Percentiles rank a stretch among this genome's conserved stretches.
phyloP scores from a whole-genome alignment of 2,888 invertebrate species.

The Leptopilina myrica region DNA sequence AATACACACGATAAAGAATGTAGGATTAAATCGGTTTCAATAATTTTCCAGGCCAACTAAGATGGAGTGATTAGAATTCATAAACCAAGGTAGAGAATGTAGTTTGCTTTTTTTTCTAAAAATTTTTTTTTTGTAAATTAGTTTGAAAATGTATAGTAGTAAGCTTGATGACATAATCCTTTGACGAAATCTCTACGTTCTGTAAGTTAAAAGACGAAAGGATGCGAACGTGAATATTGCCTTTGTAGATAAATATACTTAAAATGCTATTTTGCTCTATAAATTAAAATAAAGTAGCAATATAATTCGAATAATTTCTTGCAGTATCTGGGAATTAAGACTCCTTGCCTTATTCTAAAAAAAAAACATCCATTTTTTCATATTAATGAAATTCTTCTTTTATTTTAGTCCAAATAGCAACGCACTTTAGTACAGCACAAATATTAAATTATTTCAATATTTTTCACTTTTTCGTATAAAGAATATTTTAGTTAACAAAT shows the following conservation, averaged over 20 bases:
- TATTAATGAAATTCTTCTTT: neutral
- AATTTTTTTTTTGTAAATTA: conserved; percentile 61
- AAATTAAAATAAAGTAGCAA: neutral
- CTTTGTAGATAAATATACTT: conserved; percentile 20
- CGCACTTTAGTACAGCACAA: too few relatives aligned
- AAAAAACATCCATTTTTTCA: neutral
- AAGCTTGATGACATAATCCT: conserved; percentile 51
- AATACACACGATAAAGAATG: neutral
- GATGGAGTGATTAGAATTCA: conserved; percentile 73
- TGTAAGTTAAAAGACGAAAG: neutral
- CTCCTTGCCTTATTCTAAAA: neutral
- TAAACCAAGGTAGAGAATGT: conserved; percentile 64
- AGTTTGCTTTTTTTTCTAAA: conserved; percentile 53
- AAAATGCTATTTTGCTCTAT: conserved; percentile 1
- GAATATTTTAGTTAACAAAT: too few relatives aligned
- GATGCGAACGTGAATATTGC: neutral
- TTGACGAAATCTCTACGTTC: neutral
- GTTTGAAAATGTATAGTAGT: conserved; percentile 53
- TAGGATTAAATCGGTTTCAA: conserved; percentile 56
- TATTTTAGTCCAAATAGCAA: neutral
- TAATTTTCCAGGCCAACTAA: conserved; percentile 70
- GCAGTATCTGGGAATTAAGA: neutral
- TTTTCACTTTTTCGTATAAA: too few relatives aligned
- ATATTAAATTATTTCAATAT: too few relatives aligned
- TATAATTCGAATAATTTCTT: neutral